Evolutionary conservation across 2,113 vertebrate genomes (phyloP), one percentile per base, ranked within the genome.

Genomic region (Apodemus speciosus): DNA sequence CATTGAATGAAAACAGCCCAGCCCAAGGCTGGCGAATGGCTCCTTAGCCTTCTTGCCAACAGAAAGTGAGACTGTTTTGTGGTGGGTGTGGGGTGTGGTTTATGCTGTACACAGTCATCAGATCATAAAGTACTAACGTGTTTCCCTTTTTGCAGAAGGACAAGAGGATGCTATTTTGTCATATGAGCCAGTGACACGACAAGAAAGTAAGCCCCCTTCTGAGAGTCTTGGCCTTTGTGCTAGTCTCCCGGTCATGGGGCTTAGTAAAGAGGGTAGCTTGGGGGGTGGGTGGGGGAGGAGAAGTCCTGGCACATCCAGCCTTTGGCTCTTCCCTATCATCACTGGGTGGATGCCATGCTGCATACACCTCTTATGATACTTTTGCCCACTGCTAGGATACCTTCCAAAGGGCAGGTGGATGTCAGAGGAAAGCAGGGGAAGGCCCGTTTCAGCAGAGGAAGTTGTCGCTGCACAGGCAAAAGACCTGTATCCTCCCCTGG

Each of bases 161-260:
- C 99, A 99, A 97, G 99, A 99, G 97, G 99, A 99, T 97, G 98
- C 99, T 21, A 99, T 99, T 98, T 98, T 99, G 96, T 99, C 99
- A 0, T 99, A 99, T 3, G 99, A 99, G 97, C 99, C 99, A 2
- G 99, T 99, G 96, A 99, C 99, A 0, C 98, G 99, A 96, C 99
- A 99, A 98, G 99, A 99, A 98, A 99, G 99, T 99, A 98, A 99
- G 99, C 99, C 20, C n/a, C 46, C 35, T 53, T 85, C 53, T 71
- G 80, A 84, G 53, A 58, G 27, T 81, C 92, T 90, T 73, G 89
- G 89, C 85, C 38, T 83, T 58, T 10, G 3, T 60, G 51, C 43
- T 79, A 21, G 72, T 90, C 14, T 92, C 30, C 1, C 14, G 4
- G 8, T 85, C 30, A 2, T 62, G 60, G 90, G 43, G 64, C 69